These are phyloP conservation scores for Hyla sarda DNA, from an alignment of 2,113 vertebrate species.

Conservation along the genomic window DNA sequence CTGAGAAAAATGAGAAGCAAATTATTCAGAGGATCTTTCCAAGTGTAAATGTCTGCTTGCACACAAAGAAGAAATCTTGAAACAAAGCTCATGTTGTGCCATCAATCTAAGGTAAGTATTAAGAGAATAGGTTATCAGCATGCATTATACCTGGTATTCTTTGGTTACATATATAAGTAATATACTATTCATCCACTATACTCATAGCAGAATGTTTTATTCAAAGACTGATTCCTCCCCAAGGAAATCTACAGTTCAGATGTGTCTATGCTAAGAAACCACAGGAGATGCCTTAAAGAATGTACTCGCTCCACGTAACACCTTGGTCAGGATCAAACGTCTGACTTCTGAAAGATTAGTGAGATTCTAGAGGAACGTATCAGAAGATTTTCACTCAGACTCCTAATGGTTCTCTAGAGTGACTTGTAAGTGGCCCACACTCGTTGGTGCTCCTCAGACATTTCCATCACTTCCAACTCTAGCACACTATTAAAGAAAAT, in stretches of 20 bases:
- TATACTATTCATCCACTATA: not conserved
- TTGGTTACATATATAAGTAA: not conserved
- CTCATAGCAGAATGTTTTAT: not conserved
- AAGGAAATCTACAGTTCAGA: not conserved
- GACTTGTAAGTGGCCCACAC: too few species aligned
- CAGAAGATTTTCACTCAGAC: too few species aligned
- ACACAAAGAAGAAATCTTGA: not conserved
- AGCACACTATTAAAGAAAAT: too few species aligned
- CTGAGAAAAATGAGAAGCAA: slow-evolving; percentile 18
- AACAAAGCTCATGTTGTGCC: not conserved
- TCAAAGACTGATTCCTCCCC: not conserved
- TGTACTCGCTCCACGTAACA: not conserved
- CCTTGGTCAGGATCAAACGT: not conserved
- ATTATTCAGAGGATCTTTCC: not conserved
- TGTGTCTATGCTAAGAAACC: not conserved
- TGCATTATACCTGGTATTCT: not conserved
- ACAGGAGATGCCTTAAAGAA: not conserved
- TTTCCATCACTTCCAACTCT: too few species aligned
- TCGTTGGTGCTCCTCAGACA: too few species aligned
- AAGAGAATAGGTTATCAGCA: not conserved
- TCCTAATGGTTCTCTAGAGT: too few species aligned
- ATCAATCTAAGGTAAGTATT: not conserved
- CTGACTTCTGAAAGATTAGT: too few species aligned
- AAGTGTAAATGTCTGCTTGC: not conserved
- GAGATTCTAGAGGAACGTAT: not conserved